Base-by-base conservation (phyloP, 2,113 vertebrate genomes). In the Triplophysa dalaica region DNA sequence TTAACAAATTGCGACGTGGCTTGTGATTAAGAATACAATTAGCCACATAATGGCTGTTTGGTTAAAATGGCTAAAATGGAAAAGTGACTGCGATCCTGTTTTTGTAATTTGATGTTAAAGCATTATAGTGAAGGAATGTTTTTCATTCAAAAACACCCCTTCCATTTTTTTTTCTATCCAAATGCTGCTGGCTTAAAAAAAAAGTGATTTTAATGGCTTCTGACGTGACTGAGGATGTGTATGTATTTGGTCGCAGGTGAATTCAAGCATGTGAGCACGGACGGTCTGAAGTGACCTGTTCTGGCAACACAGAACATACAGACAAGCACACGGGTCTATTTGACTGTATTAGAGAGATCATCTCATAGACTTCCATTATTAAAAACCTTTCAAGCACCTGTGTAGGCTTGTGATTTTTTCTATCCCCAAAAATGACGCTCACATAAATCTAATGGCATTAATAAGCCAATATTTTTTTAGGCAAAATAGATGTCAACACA, bases 211-310 rank as follows among this genome's bases (percentile, higher is more conserved):
- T 21, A 62, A 80, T 75, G 22, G 9, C 22, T 80, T 72, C 62
- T 67, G 79, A 75, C 79, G 29, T 65, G 45, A 77, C 66, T 1
- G 19, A 9, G 75, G 17, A 11, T 52, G 73, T 58, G 54, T 21
- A 19, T 56, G 22, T 19, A 33, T 78, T 16, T 68, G 29, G 68
- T 16, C 12, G 21, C 11, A 58, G 26, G 70, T 74, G 13, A 75
- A 62, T 80, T 80, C 74, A 77, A 65, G 75, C 75, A 65, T 77
- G 62, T 77, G 62, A 77, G 62, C 45, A 54, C 43, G 33, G 75
- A 52, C 74, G 29, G 52, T 64, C 45, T 65, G 62, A 76, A 52
- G 43, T 65, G 74, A 77, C 75, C 62, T 4, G 26, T 16, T 50
- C 16, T 50, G 11, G 24, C 41, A 75, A 64, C 60, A 76, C 72